Conservation (phyloP, 2,888 invertebrate genomes). For the Ypsolopha scabrella region DNA sequence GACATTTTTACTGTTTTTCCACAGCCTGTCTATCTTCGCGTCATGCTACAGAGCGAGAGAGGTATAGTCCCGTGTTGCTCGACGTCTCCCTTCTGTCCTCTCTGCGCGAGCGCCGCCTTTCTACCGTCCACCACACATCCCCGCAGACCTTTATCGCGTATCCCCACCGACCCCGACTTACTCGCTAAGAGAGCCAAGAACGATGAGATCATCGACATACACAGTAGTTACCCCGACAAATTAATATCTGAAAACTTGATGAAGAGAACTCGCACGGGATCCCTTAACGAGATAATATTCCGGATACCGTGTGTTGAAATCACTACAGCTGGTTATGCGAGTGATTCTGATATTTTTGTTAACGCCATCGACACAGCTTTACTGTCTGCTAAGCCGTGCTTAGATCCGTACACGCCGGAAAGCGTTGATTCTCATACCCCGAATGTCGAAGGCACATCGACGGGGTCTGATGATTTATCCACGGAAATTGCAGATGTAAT, state of each 20-base stretch:
- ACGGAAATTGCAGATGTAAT: conserved; percentile 36
- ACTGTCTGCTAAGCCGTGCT: conserved; percentile 41
- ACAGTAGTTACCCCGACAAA: conserved; percentile 13
- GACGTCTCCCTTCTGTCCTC: conserved; percentile 28
- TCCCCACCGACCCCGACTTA: conserved; percentile 38
- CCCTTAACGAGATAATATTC: conserved; percentile 41
- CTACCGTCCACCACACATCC: conserved; percentile 20
- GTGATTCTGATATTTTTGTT: conserved; percentile 52
- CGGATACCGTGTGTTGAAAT: conserved; percentile 60
- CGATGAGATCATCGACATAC: conserved; percentile 15
- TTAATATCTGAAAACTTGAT: conserved; percentile 19
- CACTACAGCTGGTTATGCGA: conserved; percentile 58
- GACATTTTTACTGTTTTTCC: conserved; percentile 13
- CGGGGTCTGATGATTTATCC: conserved; percentile 32
- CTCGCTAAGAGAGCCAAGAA: conserved; percentile 20
- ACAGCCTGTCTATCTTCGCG: conserved; percentile 85
- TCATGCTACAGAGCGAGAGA: conserved; percentile 78
- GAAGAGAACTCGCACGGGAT: conserved; percentile 37
- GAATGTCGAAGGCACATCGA: conserved; percentile 48
- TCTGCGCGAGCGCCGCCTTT: conserved; percentile 27
- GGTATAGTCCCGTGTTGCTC: conserved; percentile 78
- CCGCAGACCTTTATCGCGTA: conserved; percentile 23
- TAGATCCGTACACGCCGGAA: conserved; percentile 87
- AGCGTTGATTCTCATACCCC: conserved; percentile 84
- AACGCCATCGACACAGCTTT: conserved; percentile 67